Evolutionary conservation across 2,888 invertebrate genomes (phyloP), one percentile per base, ranked within the genome.

Genomic region (Yponomeuta cagnagella): DNA sequence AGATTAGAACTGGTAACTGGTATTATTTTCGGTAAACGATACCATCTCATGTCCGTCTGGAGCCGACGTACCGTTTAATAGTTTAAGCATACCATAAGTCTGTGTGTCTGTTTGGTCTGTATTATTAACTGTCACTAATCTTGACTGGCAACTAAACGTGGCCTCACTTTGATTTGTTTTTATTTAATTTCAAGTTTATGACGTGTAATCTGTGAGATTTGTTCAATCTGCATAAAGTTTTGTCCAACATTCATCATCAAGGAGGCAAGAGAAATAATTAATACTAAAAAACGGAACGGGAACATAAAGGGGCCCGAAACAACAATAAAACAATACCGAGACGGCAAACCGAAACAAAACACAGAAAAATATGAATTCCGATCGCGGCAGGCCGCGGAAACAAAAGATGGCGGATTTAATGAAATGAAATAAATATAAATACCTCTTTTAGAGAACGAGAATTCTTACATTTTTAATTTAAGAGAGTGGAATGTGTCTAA

Each of bases 381-480:
- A 90, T 91, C 88, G 88, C 81, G 84, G 84, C 85, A 83, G 84
- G 77, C 85, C 85, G 81, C 83, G 88, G 88, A 88, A 90, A 90
- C 90, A 92, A 90, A 92, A 90, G 90, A 92, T 92, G 89, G 90
- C 83, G 90, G 90, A 90, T 90, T 91, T 90, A 90, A 90, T 90
- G 89, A 89, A 92, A 92, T 90, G 88, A 90, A 90, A 91, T 90
- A 90, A 90, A 92, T 91, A 92, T 92, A 90, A 89, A 90, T 90
- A 86, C 89, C 88, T 87, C 52, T 58, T 15, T 87, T 85, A 83
- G 86, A 85, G 85, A 89, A 90, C 89, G 89, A 86, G 89, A 88
- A 91, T 90, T 91, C 91, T 90, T 91, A 89, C 92, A 91, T 91
- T 91, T 92, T 92, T 91, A 92, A 91, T 92, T 91, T 89, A 88